Evolutionary conservation across 2,113 vertebrate genomes (phyloP), one percentile per base, ranked within the genome.

Genomic region (Misgurnus mizolepis): DNA sequence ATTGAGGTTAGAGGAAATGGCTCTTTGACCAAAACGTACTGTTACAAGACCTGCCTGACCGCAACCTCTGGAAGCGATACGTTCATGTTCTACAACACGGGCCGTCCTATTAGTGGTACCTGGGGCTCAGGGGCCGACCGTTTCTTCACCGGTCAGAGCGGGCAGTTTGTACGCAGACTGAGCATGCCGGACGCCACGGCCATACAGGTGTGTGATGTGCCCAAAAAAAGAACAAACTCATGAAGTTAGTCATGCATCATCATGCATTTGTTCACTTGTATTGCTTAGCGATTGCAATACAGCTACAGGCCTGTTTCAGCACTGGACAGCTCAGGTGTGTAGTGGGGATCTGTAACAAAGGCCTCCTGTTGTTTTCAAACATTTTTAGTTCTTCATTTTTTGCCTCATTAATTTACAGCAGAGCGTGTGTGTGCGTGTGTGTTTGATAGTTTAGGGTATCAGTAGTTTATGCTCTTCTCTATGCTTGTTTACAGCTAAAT

Each of bases 31-130:
- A 98, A 98, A 93, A 99, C 97, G 5, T 98, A 98, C 92, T 98
- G 97, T 93, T 99, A 99, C 89, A 99, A 98, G 89, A 96, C 96
- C 12, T 98, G 96, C 81, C 89, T 98, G 86, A 97, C 97, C 0
- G 94, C 95, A 8, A 96, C 96, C 2, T 99, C 97, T 18, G 96
- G 96, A 91, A 98, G 96, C 79, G 97, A 98, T 88, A 97, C 96
- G 76, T 98, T 99, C 89, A 97, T 99, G 96, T 99, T 99, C 94
- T 98, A 98, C 93, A 97, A 98, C 87, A 98, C 95, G 56, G 96
- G 96, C 86, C 93, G 93, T 53, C 95, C 96, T 7, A 85, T 95
- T 81, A 97, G 95, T 85, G 94, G 95, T 85, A 95, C 95, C 82
- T 93, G 94, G 88, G 90, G 95, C 86, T 90, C 95, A 5, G 84